Evolutionary conservation across 2,113 vertebrate genomes (phyloP).

Genomic region (Leucoraja erinaceus): DNA sequence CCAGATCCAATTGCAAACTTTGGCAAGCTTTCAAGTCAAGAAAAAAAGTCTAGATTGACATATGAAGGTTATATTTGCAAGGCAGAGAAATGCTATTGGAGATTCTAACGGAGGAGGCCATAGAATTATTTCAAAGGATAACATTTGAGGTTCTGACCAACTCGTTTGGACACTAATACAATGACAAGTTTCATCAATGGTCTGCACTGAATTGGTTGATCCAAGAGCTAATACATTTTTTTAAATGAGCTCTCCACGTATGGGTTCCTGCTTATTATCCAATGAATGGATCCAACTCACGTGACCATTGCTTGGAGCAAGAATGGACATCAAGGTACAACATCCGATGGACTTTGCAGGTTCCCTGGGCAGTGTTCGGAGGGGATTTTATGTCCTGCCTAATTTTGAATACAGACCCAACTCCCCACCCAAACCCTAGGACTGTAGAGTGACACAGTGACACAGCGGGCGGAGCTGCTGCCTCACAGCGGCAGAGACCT

Average conservation of each 20-base stretch:
- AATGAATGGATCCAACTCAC: not conserved
- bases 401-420: not conserved
- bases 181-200: not conserved
- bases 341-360: not conserved
- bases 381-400: not conserved
- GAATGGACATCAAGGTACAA: not conserved
- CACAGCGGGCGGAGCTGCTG: no score
- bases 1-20: conserved; percentile 24
- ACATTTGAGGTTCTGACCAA: not conserved
- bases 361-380: not conserved
- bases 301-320: not conserved
- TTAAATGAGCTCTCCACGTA: not conserved
- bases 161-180: not conserved
- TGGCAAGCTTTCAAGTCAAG: conserved; percentile 17
- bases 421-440: not conserved
- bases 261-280: not conserved
- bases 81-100: not conserved
- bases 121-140: not conserved
- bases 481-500: no score
- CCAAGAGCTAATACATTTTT: not conserved
- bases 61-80: not conserved
- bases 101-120: no score
- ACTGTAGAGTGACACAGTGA: not conserved
- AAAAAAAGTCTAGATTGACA: not conserved
- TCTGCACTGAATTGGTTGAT: not conserved